These are phyloP conservation scores for Clepsis dumicolana DNA, from an alignment of 2,888 invertebrate genomes.

Conservation along the genomic window DNA sequence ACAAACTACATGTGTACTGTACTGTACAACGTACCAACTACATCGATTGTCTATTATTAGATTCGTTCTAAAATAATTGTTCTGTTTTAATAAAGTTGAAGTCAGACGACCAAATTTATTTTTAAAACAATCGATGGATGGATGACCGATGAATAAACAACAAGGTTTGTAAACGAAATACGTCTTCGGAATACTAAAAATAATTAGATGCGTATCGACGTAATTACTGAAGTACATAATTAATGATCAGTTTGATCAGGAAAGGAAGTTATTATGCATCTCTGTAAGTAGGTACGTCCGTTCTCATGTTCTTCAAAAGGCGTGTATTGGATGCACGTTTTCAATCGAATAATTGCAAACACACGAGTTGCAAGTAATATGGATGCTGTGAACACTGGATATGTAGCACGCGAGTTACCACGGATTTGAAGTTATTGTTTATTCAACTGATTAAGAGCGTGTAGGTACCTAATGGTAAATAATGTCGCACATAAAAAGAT, in stretches of 20 bases:
- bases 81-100: constrained; percentile 5
- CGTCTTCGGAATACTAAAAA: constrained; percentile 25
- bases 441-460: too few relatives aligned
- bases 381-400: background rate
- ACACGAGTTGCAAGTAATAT: background rate
- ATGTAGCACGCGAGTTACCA: background rate
- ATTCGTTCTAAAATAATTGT: background rate
- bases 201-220: constrained; percentile 8
- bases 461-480: too few relatives aligned
- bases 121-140: constrained; percentile 13
- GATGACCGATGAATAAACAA: constrained; percentile 29
- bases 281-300: constrained; percentile 33
- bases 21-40: too few relatives aligned
- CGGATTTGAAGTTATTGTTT: constrained; percentile 2
- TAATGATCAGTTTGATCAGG: constrained; percentile 20
- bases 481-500: too few relatives aligned
- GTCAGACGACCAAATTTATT: constrained; percentile 8
- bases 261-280: constrained; percentile 36
- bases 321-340: background rate
- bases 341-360: background rate
- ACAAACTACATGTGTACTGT: too few relatives aligned
- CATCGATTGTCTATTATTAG: background rate
- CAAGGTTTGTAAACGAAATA: constrained; percentile 9
- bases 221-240: background rate
- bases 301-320: constrained; percentile 31